Evolutionary conservation across 2,888 invertebrate species (phyloP), one percentile per base, ranked within the genome.

Genomic region (Polia nebulosa): DNA sequence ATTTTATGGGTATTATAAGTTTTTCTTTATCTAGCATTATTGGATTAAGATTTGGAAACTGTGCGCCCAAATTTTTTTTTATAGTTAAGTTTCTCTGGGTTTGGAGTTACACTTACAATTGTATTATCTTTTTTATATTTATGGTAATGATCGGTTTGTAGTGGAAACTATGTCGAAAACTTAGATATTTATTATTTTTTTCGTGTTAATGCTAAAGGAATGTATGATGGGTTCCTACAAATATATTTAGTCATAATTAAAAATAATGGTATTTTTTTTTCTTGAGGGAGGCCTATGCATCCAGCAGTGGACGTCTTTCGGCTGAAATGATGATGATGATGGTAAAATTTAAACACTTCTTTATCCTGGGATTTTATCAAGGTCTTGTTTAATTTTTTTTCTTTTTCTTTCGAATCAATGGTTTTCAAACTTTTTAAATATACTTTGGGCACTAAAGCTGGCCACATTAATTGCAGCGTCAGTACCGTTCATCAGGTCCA

Each of bases 81-180:
- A 25, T 22, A n/a, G n/a, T 27, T 22, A 17, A 6, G 3, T 25
- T 20, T 34, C 4, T 61, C 17, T 20, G 20, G 36, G 17, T 64
- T 47, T 15, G 17, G 5, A 9, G 8, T 34, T 34, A 17, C 1
- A 2, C 62, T 34, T 5, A n/a, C n/a, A n/a, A n/a, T n/a, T 15
- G 17, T 41, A 0, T 15, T 32, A n/a, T 44, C 1, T 45, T 13
- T 44, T 13, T 22, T 22, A 45, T 22, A 22, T 13, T 67, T 15
- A 22, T 70, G 66, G 57, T 70, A 57, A 22, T 45, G 56, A 34
- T 55, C 1, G 27, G 15, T 44, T 69, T 29, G 11, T n/a, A 8
- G 4, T 44, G 2, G 27, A 20, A 34, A 25, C 9, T 15, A 49
- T 17, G 13, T 6, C 8, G 20, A 0, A 13, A 22, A 1, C 8